A percentile compares a stretch with the other conserved stretches of the same genome.
These are phyloP conservation scores for Cydia strobilella DNA, from an alignment of 1,140 invertebrate species.

Conservation along the genomic window DNA sequence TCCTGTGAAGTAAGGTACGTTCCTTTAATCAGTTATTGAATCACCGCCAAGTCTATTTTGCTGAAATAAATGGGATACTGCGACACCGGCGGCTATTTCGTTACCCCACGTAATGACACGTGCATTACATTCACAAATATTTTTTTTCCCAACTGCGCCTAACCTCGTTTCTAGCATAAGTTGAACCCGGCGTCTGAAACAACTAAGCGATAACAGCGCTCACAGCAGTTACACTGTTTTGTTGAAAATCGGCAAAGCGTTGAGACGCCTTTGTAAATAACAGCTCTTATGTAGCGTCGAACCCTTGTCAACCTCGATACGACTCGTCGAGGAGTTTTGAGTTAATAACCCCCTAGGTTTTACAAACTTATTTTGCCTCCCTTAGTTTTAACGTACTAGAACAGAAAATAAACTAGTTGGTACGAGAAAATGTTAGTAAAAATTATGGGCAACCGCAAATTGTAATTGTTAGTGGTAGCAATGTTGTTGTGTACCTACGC, in stretches of 20 bases:
- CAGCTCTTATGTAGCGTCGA: slow-evolving; percentile 11
- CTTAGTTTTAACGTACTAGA: not conserved
- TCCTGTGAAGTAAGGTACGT: not conserved
- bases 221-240: no score
- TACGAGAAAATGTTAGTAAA: not conserved
- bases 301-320: slow-evolving; percentile 12
- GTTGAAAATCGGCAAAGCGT: not conserved
- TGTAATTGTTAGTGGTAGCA: not conserved
- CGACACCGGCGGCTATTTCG: not conserved
- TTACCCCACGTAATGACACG: slow-evolving; percentile 1
- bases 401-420: no score
- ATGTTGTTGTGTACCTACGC: not conserved
- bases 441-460: not conserved
- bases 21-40: slow-evolving; percentile 16
- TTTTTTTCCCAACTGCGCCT: not conserved
- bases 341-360: slow-evolving; percentile 8
- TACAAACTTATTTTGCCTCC: slow-evolving; percentile 15
- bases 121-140: not conserved
- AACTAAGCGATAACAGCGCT: not conserved
- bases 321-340: slow-evolving; percentile 15
- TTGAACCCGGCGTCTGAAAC: not conserved
- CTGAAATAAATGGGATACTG: slow-evolving; percentile 14
- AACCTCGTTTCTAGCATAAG: not conserved
- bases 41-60: slow-evolving; percentile 6
- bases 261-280: not conserved